Base-by-base conservation (phyloP, 2,113 vertebrate species). In the Oreochromis aureus region DNA sequence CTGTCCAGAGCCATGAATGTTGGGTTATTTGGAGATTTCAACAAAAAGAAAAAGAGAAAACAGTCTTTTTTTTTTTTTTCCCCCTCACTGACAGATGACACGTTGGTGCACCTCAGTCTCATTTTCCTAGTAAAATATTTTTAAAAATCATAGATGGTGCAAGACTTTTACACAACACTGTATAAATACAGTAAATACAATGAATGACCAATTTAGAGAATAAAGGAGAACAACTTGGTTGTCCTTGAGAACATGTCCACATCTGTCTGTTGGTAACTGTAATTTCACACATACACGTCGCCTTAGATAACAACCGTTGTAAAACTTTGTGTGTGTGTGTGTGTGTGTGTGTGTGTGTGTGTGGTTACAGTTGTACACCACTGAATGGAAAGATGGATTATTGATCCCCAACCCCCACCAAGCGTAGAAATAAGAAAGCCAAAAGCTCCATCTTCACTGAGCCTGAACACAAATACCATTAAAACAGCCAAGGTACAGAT, bases 301-400 rank as follows among this genome's bases (percentile, higher is more conserved):
- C 6, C 46, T 53, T 32, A 51, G 44, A 11, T 1, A 48, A 30
- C 15, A 76, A 30, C 24, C 19, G 24, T 48, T 78, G 5, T 53
- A 16, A 78, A 32, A 11, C 46, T 51, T 24, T 13, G 16, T 5
- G 11, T 7, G 24, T 6, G 76, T 83, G 4, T 48, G 11, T 10
- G 18, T 36, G 59, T 81, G 59, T 55, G 34, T 80, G 22, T 54
- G 34, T 55, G 54, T 12, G 58, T 63, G 63, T 58, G 71, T 66
- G 16, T 34, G 9, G 56, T 69, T 58, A 19, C 24, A 44, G 63
- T 88, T 88, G 56, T 39, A 76, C 59, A 46, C 18, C 85, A 90
- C 46, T 85, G 83, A 87, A 87, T 87, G 30, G 36, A 84, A 87
- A 89, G 89, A 90, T 82, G 83, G 81, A 86, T 80, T 90, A 93